phyloP scores from a whole-genome alignment of 2,797 vertebrate species.

The Betta splendens region DNA sequence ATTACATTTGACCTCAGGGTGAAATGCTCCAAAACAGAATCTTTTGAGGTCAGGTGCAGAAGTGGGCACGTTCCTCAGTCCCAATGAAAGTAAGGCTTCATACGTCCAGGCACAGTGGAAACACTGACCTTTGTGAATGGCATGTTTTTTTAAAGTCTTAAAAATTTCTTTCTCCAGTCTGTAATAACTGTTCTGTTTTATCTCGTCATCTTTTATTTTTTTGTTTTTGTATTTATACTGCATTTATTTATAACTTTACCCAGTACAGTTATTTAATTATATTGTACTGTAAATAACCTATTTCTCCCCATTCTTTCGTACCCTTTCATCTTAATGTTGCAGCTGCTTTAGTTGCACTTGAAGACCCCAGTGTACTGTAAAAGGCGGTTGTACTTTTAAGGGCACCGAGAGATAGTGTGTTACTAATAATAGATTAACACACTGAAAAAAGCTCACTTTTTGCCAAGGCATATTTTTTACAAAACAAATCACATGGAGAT shows the following conservation, averaged over 20 bases:
- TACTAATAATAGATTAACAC: conserved; percentile 11
- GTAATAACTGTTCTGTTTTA: too few relatives aligned
- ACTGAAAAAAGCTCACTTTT: background rate
- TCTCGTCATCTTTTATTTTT: too few relatives aligned
- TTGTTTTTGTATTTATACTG: too few relatives aligned
- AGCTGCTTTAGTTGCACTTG: background rate
- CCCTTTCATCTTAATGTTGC: background rate
- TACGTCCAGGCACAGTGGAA: too few relatives aligned
- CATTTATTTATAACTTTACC: too few relatives aligned
- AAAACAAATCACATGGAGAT: background rate
- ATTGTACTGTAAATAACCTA: too few relatives aligned
- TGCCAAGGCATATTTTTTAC: background rate
- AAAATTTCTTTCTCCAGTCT: too few relatives aligned
- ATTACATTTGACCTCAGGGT: background rate
- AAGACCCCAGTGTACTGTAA: background rate
- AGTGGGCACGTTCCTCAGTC: background rate
- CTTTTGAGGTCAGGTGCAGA: background rate
- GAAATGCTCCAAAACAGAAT: background rate
- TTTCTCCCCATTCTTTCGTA: background rate
- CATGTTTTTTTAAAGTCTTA: background rate
- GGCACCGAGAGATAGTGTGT: conserved; percentile 1
- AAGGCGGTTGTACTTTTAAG: conserved; percentile 13
- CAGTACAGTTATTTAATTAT: too few relatives aligned
- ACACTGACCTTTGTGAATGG: background rate
- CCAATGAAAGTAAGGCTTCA: background rate